Conservation (phyloP, 2,113 vertebrate genomes). For the Campylomormyrus tamandua region DNA sequence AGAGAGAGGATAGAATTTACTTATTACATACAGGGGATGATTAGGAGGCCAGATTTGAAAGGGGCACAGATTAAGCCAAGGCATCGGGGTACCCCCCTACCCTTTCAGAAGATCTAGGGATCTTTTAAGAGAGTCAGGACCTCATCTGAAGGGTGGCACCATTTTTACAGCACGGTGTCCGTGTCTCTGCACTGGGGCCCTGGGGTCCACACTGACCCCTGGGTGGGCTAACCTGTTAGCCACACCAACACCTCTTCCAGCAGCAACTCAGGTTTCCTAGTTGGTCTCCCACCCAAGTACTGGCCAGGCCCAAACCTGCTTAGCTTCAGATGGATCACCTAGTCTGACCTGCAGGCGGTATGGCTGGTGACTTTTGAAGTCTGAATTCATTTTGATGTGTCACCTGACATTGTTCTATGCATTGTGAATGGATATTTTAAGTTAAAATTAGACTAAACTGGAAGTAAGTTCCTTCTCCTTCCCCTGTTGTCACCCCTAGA, state of each 20-base stretch:
- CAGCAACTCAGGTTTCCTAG: not conserved
- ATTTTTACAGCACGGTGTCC: not conserved
- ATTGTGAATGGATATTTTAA: not conserved
- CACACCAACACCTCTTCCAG: not conserved
- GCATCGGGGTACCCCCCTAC: not conserved
- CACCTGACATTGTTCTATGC: not conserved
- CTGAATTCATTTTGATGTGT: not conserved
- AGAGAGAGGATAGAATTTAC: not conserved
- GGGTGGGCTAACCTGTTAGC: not conserved
- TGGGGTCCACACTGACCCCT: not conserved
- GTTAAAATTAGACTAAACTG: not conserved
- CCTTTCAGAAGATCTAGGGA: not conserved
- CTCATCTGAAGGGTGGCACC: not conserved
- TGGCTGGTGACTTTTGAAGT: not conserved
- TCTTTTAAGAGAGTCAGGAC: not conserved
- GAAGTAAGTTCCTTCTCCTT: not conserved
- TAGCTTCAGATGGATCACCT: not conserved
- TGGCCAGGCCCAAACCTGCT: not conserved
- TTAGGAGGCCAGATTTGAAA: not conserved
- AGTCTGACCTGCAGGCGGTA: not conserved
- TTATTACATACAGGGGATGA: not conserved
- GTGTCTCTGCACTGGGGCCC: not conserved
- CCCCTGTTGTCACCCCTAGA: conserved; percentile 18
- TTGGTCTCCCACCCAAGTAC: not conserved
- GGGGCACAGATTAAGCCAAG: not conserved